Conservation (phyloP, 1,140 invertebrate genomes). For the Stenopsyche tienmushanensis region DNA sequence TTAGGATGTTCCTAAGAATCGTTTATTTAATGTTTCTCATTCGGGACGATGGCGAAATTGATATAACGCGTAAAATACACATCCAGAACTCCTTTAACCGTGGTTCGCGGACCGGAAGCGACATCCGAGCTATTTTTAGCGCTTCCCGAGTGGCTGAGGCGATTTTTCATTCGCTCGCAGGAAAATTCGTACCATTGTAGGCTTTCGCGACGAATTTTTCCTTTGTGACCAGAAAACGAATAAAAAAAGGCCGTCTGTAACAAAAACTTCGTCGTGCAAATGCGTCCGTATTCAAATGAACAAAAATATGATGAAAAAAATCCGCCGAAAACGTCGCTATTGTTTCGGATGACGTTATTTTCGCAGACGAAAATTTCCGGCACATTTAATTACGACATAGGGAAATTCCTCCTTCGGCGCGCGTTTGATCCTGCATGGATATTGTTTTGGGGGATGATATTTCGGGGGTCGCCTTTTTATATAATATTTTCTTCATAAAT, state of each 20-base stretch:
- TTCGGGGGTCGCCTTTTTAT: too few species aligned
- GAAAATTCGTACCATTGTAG: neutral
- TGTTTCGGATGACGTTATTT: neutral
- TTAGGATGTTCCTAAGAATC: too few species aligned
- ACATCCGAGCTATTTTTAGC: neutral
- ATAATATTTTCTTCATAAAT: too few species aligned
- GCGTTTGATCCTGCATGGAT: too few species aligned
- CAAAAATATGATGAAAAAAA: neutral
- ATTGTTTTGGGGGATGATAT: too few species aligned
- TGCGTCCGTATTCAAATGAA: slow-evolving; percentile 1
- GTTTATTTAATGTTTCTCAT: too few species aligned
- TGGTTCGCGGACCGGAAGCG: neutral
- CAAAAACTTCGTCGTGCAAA: neutral
- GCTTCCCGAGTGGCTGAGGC: too few species aligned
- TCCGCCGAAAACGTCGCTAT: neutral
- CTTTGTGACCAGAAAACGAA: neutral
- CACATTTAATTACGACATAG: neutral
- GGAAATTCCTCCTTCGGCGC: too few species aligned
- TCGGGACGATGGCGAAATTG: too few species aligned
- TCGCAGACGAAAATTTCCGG: neutral
- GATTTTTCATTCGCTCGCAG: neutral
- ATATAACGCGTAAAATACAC: neutral
- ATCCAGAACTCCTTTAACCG: neutral
- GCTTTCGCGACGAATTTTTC: neutral
- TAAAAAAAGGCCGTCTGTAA: neutral